These are phyloP conservation scores for Macropus fuliginosus DNA, from an alignment of 2,797 vertebrate genomes.

Conservation along the genomic window DNA sequence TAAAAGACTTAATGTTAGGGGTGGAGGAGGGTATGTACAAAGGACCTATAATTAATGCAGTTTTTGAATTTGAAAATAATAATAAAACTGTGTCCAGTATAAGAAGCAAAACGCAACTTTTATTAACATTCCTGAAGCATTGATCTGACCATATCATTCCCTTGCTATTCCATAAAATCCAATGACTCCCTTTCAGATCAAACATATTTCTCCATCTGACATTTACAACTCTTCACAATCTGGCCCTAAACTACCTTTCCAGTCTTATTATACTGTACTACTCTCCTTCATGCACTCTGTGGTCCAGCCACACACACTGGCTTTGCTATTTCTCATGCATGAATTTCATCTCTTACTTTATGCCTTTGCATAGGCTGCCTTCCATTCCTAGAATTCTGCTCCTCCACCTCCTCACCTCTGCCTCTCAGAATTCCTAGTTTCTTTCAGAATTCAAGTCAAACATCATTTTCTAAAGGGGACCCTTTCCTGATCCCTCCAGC, in stretches of 20 bases:
- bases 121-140: background rate
- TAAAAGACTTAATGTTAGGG: constrained; percentile 1
- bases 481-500: background rate
- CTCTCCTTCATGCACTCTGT: background rate
- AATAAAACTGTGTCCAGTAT: background rate
- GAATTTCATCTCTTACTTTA: background rate
- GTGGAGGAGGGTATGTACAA: constrained; percentile 19
- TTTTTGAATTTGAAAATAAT: constrained; percentile 21
- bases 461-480: background rate
- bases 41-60: constrained; percentile 16
- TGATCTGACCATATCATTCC: background rate
- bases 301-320: background rate
- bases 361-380: background rate
- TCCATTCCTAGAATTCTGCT: background rate
- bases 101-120: background rate
- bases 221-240: background rate
- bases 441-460: background rate
- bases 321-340: background rate
- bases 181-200: background rate
- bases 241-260: background rate
- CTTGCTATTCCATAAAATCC: background rate
- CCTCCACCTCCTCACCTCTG: background rate
- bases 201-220: background rate
- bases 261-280: background rate
- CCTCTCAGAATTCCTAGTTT: background rate